Evolutionary conservation across 2,113 vertebrate species (phyloP), one percentile per base, ranked within the genome.

Genomic region (Ictalurus furcatus): DNA sequence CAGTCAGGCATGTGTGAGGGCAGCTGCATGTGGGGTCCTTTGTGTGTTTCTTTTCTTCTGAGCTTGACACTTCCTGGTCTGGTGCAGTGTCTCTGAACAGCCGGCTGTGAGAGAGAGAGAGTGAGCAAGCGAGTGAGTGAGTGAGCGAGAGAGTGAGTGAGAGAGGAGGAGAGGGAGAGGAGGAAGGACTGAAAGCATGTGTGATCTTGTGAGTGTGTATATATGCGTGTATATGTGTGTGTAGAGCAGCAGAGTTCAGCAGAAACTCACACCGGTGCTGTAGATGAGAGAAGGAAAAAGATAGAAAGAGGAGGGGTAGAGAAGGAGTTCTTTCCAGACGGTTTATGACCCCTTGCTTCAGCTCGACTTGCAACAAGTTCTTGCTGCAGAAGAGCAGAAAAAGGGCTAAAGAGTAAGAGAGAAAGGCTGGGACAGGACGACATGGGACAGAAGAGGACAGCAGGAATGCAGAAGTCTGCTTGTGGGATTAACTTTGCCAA

Each of bases 41-140:
- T 9, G 6, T 81, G 82, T 87, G 82, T 84, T 67, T 90, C 89
- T 71, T 85, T 44, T 88, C 85, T 90, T 87, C 65, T 87, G 87
- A 90, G 83, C 88, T 90, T 92, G 90, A 93, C 91, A 93, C 92
- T 93, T 93, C 93, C 93, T 93, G 93, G 91, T 92, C 83, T 92
- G 80, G 71, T 89, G 61, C 87, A 91, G 87, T 89, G 85, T 84
- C 67, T 89, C 63, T 88, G 85, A 91, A 76, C 74, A 90, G 86
- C 90, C 89, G 89, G 89, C 87, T 88, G 90, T 67, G 54, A 67
- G 40, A 13, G 86, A 65, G 79, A 37, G 79, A 65, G 82, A n/a
- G 63, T 44, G 73, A 54, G 86, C 40, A 84, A 23, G 44, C 59
- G 88, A 56, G 74, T 52, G 52, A 23, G 88, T n/a, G 71, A 63